Percentiles rank a stretch among this genome's conserved stretches.
Evolutionary conservation across 2,797 vertebrate genomes (phyloP).

Genomic region (Channa striata): DNA sequence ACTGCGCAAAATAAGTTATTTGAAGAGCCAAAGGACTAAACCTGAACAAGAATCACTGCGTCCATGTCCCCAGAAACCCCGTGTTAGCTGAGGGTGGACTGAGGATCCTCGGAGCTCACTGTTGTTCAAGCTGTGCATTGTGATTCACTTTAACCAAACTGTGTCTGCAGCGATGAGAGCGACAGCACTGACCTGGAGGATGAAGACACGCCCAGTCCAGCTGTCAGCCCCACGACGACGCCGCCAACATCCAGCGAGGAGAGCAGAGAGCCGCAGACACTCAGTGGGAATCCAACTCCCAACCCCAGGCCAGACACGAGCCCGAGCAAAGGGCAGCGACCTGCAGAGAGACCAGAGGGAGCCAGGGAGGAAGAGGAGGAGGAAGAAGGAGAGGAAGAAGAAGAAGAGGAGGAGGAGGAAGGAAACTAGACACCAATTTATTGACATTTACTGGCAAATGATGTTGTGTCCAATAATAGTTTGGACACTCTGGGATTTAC

Average conservation of each 20-base stretch:
- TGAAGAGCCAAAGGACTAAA: too few relatives aligned
- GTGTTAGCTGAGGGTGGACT: too few relatives aligned
- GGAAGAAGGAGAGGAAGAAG: neutral
- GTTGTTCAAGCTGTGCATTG: too few relatives aligned
- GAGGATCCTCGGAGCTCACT: too few relatives aligned
- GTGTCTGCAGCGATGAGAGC: conserved; percentile 63
- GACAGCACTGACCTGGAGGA: conserved; percentile 56
- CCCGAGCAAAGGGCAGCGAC: neutral
- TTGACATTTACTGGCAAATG: too few relatives aligned
- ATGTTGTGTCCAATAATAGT: neutral
- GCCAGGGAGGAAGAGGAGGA: neutral
- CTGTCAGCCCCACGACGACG: neutral
- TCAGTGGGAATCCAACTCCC: conserved; percentile 32
- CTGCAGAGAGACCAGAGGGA: neutral
- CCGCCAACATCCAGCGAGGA: conserved; percentile 47
- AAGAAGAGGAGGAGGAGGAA: neutral
- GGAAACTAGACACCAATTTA: neutral
- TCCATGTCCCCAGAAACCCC: too few relatives aligned
- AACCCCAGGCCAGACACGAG: conserved; percentile 25
- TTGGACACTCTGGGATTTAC: conserved; percentile 12
- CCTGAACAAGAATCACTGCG: too few relatives aligned
- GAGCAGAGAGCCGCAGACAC: conserved; percentile 10
- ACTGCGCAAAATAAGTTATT: too few relatives aligned
- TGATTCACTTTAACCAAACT: too few relatives aligned
- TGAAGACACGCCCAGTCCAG: neutral